phyloP scores from a whole-genome alignment of 2,888 invertebrate genomes.

The Schizaphis graminum region DNA sequence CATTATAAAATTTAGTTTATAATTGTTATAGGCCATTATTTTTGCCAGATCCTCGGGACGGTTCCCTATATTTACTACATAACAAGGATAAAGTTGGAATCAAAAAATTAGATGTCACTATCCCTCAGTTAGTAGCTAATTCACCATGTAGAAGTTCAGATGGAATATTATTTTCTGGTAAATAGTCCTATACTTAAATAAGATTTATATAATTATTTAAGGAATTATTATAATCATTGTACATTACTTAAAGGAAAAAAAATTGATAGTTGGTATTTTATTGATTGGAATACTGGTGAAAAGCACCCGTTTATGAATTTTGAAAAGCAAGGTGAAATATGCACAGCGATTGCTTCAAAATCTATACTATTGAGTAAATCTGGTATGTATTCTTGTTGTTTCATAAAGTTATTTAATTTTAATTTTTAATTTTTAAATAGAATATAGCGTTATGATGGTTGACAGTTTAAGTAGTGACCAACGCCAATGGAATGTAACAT shows the following conservation, averaged over 20 bases:
- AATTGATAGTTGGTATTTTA: conserved; percentile 92
- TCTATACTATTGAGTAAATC: conserved; percentile 87
- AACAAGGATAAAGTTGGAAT: conserved; percentile 78
- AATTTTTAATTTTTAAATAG: conserved; percentile 69
- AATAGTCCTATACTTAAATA: conserved; percentile 68
- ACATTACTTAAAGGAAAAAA: conserved; percentile 74
- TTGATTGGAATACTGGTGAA: conserved; percentile 83
- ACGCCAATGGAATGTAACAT: conserved; percentile 96
- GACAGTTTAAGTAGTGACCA: conserved; percentile 80
- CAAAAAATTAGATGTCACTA: conserved; percentile 96
- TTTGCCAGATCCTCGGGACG: conserved; percentile 96
- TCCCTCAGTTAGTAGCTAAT: conserved; percentile 94
- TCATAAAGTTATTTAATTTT: conserved; percentile 1
- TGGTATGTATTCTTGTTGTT: conserved; percentile 69
- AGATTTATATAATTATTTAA: not conserved
- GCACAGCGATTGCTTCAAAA: conserved; percentile 79
- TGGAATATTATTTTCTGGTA: conserved; percentile 94
- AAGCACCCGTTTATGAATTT: conserved; percentile 77
- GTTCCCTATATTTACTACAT: conserved; percentile 90
- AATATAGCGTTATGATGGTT: conserved; percentile 95
- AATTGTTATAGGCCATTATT: conserved; percentile 80
- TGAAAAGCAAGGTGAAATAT: conserved; percentile 77
- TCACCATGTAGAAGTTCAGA: conserved; percentile 96
- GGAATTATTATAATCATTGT: not conserved
- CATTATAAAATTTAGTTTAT: conserved; percentile 1